Evolutionary conservation across 2,113 vertebrate genomes (phyloP), one percentile per base, ranked within the genome.

Genomic region (Eptatretus burgeri): DNA sequence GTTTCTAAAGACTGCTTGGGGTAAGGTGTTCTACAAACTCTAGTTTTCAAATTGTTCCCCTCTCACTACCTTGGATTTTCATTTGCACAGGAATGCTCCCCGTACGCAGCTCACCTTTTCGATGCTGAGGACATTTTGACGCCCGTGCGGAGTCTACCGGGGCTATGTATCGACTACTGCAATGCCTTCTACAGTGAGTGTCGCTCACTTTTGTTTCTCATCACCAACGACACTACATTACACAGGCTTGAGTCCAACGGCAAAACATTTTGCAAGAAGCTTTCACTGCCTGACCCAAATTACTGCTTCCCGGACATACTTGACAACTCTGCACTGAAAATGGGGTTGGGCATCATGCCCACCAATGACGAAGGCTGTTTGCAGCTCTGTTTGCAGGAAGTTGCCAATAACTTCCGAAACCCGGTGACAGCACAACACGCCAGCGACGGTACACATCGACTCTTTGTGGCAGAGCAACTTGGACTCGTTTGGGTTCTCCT

Each of bases 401-500:
- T 79, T 52, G 82, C 81, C 69, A 83, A 78, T 0, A 72, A 76
- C 5, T 69, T 82, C 67, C 76, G 79, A 70, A 87, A 81, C 66
- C 82, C 76, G 0, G 78, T 83, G 41, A 63, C 80, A 70, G 77
- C 81, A 79, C 69, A 76, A 14, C 82, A 83, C 1, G 70, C 79
- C 0, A 65, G 72, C 1, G 82, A 83, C 0, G 69, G 66, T n/a
- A 83, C 77, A 2, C 78, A 81, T 52, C 70, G 74, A 19, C 68
- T 78, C 76, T 84, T 84, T 0, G 66, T 82, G 10, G 82, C 81
- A 0, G 76, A 85, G 70, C 82, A 84, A 71, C 63, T 82, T 62
- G 82, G 81, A 1, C 64, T 84, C 1, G 68, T 84, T 51, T 85
- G 82, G 83, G 77, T 83, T 49, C 82, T 74, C 53, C 71, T 84